Base-by-base conservation (phyloP, 2,797 vertebrate genomes). In the Spheniscus humboldti region DNA sequence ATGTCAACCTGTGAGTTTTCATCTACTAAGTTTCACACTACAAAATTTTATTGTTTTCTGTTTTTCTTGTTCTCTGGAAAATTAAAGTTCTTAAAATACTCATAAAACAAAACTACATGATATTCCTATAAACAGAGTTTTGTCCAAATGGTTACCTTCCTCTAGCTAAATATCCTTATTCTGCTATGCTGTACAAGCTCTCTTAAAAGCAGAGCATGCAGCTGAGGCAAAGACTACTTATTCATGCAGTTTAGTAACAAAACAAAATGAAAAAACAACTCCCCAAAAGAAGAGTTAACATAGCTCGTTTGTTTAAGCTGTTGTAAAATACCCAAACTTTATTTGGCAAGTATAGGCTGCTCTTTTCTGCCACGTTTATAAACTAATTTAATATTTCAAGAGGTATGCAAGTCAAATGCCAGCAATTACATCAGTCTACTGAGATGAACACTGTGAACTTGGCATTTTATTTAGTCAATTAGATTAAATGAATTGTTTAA, bases 321-420 rank as follows among this genome's bases (percentile, higher is more conserved):
- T 92, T 95, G 79, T 91, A 96, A 96, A 97, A 94, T 56, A 97
- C 67, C 19, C 92, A 84, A 78, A 97, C 47, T 94, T 69, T 97
- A 93, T 73, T 88, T 97, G 87, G 81, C 84, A 97, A 78, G 74
- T 52, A 82, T 45, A 97, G 86, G 60, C 76, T 75, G 80, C 60
- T 96, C 75, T 90, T 63, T 95, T 96, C 93, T 97, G 92, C 94
- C 92, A 97, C 82, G 57, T 96, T 96, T 94, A 97, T 93, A 97
- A 97, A 97, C 97, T 96, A 95, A 96, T 95, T 95, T 95, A 97
- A 95, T 92, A 96, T 96, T 96, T 96, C 92, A 94, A 86, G 86
- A 94, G 82, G 77, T 82, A 97, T 92, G 97, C 64, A 89, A 97
- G 92, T 92, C 75, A 83, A 96, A 66, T 90, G 78, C 90, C 93